These are phyloP conservation scores for Lamellibrachia luymesi DNA, from an alignment of 1,140 invertebrate genomes.

Conservation along the genomic window DNA sequence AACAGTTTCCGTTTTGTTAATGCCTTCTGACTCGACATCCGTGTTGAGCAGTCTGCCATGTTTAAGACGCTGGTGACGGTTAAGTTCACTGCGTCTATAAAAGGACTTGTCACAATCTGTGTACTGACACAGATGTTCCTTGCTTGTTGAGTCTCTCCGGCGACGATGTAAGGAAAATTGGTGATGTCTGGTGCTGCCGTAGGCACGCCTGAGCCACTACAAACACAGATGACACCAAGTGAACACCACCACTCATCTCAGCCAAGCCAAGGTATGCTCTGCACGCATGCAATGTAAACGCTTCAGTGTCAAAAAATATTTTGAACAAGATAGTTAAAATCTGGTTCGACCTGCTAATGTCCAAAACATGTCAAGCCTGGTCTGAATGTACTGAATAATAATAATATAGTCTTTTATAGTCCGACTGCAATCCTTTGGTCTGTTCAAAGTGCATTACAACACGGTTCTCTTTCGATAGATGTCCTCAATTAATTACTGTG, in stretches of 20 bases:
- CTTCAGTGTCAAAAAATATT: not conserved
- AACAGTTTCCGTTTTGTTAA: not conserved
- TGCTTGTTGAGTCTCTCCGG: not conserved
- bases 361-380: not conserved
- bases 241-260: not conserved
- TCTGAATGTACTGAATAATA: not conserved
- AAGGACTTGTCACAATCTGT: not conserved
- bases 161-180: not conserved
- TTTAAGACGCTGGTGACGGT: slow-evolving; percentile 18
- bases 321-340: not conserved
- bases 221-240: not conserved
- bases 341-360: not conserved
- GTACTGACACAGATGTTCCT: not conserved
- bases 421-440: no score
- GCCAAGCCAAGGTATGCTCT: not conserved
- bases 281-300: not conserved
- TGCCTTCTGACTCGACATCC: not conserved
- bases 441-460: no score
- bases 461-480: no score
- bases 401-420: no score
- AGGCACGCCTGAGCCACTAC: not conserved
- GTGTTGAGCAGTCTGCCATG: slow-evolving; percentile 11
- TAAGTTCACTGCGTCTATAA: not conserved
- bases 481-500: no score
- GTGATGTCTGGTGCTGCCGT: not conserved